phyloP scores from a whole-genome alignment of 1,140 invertebrate species.

The Drosophila pruinosa region DNA sequence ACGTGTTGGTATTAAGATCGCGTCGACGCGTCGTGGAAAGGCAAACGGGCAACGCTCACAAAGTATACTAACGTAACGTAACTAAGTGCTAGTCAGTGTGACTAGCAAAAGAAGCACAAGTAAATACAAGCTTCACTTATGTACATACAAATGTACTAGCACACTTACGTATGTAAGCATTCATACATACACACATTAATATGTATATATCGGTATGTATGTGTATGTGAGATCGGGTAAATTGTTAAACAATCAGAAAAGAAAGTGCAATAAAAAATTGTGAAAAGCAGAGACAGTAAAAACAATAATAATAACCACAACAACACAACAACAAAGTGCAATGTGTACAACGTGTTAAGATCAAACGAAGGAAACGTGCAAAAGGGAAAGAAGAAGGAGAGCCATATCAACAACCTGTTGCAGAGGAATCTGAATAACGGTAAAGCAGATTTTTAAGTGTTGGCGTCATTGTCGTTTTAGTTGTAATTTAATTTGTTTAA shows the following conservation, averaged over 20 bases:
- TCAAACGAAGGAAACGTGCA: conserved; percentile 30
- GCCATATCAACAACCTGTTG: conserved; percentile 40
- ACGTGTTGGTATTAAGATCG: conserved; percentile 69
- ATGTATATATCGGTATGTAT: neutral
- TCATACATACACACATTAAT: neutral
- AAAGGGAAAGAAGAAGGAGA: conserved; percentile 14
- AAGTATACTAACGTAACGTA: conserved; percentile 4
- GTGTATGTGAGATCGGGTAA: conserved; percentile 29
- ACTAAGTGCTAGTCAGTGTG: conserved; percentile 50
- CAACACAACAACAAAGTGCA: conserved; percentile 65
- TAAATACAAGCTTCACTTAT: conserved; percentile 29
- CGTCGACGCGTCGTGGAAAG: conserved; percentile 39
- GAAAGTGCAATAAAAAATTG: conserved; percentile 73
- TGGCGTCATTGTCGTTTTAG: conserved; percentile 46
- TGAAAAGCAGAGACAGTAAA: conserved; percentile 30
- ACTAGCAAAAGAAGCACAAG: conserved; percentile 36
- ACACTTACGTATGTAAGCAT: neutral
- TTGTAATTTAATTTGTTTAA: conserved; percentile 38
- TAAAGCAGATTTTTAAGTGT: conserved; percentile 32
- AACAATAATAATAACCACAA: conserved; percentile 40
- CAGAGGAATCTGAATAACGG: conserved; percentile 41
- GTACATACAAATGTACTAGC: neutral
- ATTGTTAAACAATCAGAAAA: conserved; percentile 49
- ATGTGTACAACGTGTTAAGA: conserved; percentile 61
- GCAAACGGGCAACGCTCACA: conserved; percentile 19